Evolutionary conservation across 2,113 vertebrate species (phyloP).

Genomic region (Brachyhypopomus occidentalis): DNA sequence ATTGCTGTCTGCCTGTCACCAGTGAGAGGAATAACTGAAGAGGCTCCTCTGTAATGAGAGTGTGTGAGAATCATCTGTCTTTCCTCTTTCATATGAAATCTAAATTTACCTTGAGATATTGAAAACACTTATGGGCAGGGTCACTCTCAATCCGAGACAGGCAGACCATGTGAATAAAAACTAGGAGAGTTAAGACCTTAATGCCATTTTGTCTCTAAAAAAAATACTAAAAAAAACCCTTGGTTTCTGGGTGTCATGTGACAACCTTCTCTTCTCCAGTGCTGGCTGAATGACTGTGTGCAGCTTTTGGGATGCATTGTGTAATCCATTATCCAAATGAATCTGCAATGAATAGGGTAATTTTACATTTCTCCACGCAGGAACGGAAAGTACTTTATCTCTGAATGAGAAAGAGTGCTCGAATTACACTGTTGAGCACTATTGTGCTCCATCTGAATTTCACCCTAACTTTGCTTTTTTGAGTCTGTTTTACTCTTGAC

Average conservation of each 20-base stretch:
- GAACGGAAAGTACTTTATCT: neutral
- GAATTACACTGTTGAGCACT: neutral
- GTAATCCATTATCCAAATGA: slow-evolving; percentile 30
- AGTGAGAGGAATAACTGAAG: slow-evolving; percentile 13
- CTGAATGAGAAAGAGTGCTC: neutral
- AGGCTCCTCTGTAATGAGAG: slow-evolving; percentile 37
- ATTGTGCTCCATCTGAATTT: neutral
- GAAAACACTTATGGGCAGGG: slow-evolving; percentile 31
- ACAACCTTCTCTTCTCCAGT: slow-evolving; percentile 23
- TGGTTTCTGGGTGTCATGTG: slow-evolving; percentile 18
- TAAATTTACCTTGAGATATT: slow-evolving; percentile 43
- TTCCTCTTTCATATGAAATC: slow-evolving; percentile 30
- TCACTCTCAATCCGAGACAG: slow-evolving; percentile 23
- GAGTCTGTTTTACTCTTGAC: neutral
- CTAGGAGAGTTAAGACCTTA: slow-evolving; percentile 38
- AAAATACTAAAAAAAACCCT: slow-evolving; percentile 26
- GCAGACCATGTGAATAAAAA: slow-evolving; percentile 20
- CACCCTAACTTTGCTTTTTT: neutral
- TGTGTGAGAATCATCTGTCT: slow-evolving; percentile 31
- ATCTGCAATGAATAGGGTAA: slow-evolving; percentile 20
- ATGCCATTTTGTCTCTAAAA: slow-evolving; percentile 30
- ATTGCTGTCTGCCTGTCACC: slow-evolving; percentile 38
- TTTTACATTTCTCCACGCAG: neutral
- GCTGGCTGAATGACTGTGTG: slow-evolving; percentile 2
- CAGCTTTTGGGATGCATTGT: slow-evolving; percentile 18